Evolutionary conservation across 1,140 invertebrate genomes (phyloP).

Genomic region (Cherax destructor): DNA sequence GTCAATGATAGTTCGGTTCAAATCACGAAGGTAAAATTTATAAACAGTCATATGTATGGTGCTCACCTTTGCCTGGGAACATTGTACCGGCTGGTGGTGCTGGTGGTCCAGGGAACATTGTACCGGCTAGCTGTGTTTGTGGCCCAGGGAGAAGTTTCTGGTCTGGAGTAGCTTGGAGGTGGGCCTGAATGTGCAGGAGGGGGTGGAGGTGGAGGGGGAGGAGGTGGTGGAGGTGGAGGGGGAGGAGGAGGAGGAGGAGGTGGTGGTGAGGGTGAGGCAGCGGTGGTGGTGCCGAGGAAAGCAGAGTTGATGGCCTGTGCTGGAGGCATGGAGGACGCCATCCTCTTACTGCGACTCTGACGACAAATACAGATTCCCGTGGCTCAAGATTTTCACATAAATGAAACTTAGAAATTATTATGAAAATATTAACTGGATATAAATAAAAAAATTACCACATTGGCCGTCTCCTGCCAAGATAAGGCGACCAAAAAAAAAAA

Average conservation of each 20-base stretch:
- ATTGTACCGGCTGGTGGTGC: conserved; percentile 24
- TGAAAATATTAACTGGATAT: no score
- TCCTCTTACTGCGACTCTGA: no score
- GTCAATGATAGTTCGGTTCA: no score
- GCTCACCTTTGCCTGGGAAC: conserved; percentile 55
- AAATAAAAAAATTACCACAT: no score
- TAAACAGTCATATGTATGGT: background rate
- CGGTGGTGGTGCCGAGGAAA: background rate
- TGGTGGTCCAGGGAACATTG: conserved; percentile 43
- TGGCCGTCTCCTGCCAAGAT: no score
- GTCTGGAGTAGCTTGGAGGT: conserved; percentile 48
- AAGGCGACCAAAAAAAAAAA: no score
- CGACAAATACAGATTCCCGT: no score
- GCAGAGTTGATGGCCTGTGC: conserved; percentile 46
- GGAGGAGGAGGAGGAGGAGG: conserved; percentile 18
- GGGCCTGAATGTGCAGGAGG: conserved; percentile 37
- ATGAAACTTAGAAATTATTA: no score
- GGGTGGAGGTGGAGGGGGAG: conserved; percentile 22
- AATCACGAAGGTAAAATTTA: background rate
- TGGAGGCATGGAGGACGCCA: background rate
- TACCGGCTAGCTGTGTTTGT: background rate
- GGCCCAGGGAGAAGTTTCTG: background rate
- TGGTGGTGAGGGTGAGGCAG: background rate
- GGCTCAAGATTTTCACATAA: no score
- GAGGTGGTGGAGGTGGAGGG: background rate